Conservation (phyloP, 2,797 vertebrate genomes). For the Poeciliopsis gracilis region DNA sequence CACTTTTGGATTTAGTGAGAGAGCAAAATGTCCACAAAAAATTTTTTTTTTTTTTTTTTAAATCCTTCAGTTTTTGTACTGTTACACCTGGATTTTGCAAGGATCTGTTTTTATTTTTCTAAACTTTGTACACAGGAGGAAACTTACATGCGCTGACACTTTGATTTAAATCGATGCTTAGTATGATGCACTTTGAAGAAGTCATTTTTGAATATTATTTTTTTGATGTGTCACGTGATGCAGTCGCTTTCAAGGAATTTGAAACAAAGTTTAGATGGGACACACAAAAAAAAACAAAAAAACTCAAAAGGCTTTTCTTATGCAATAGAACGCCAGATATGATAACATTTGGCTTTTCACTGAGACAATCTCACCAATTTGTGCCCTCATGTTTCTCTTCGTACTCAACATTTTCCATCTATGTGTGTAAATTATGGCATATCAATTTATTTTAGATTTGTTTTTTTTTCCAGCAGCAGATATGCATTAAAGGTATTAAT, state of each 20-base stretch:
- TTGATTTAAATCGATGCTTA: slow-evolving; percentile 21
- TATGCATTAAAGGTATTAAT: background rate
- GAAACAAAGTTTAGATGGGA: background rate
- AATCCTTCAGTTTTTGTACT: slow-evolving; percentile 52
- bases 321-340: background rate
- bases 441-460: background rate
- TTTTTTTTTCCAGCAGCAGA: background rate
- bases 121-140: slow-evolving; percentile 30
- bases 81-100: slow-evolving; percentile 55
- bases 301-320: background rate
- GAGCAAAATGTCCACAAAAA: slow-evolving; percentile 57
- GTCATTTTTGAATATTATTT: slow-evolving; percentile 43
- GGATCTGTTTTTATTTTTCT: slow-evolving; percentile 56
- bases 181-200: slow-evolving; percentile 14
- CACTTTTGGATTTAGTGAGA: slow-evolving; percentile 78
- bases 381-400: background rate
- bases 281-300: background rate
- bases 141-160: slow-evolving; percentile 26
- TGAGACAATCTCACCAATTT: background rate
- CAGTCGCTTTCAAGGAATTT: background rate
- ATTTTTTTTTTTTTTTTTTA: no score
- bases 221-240: slow-evolving; percentile 8
- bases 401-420: background rate
- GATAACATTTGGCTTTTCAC: background rate
- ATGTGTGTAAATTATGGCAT: background rate